phyloP scores from a whole-genome alignment of 1,140 invertebrate species.

The Rhopalosiphum maidis region DNA sequence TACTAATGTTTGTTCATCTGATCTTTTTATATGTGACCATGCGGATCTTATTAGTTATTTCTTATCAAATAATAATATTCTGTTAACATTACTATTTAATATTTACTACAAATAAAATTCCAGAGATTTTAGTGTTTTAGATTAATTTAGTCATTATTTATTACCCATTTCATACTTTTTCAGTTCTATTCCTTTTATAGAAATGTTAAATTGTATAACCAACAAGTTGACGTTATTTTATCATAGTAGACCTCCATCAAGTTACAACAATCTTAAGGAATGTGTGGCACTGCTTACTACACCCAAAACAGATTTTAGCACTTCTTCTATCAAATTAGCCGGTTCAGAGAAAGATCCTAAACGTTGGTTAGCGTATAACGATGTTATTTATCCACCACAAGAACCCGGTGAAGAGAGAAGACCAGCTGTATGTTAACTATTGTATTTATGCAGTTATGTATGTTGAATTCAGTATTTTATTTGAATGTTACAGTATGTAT shows the following conservation, averaged over 20 bases:
- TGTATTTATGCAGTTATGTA: background rate
- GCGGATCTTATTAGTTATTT: too few species aligned
- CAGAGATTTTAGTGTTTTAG: too few species aligned
- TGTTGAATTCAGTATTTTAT: constrained; percentile 48
- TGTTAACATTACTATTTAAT: too few species aligned
- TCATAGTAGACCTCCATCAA: too few species aligned
- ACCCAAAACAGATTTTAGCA: background rate
- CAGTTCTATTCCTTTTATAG: background rate
- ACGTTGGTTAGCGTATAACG: constrained; percentile 68
- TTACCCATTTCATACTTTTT: too few species aligned
- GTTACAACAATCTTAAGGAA: too few species aligned
- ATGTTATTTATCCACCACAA: constrained; percentile 81
- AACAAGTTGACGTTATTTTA: background rate
- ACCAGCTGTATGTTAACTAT: constrained; percentile 77
- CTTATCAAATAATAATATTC: too few species aligned
- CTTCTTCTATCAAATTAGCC: background rate
- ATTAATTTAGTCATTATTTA: too few species aligned
- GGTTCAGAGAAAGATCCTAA: background rate
- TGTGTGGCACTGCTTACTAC: background rate
- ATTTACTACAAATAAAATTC: too few species aligned
- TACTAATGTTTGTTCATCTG: too few species aligned
- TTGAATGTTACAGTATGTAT: constrained; percentile 76
- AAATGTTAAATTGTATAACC: background rate
- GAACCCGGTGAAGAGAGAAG: constrained; percentile 74
- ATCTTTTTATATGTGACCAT: background rate